Evolutionary conservation across 2,113 vertebrate genomes (phyloP), one percentile per base, ranked within the genome.

Genomic region (Megalops atlanticus): DNA sequence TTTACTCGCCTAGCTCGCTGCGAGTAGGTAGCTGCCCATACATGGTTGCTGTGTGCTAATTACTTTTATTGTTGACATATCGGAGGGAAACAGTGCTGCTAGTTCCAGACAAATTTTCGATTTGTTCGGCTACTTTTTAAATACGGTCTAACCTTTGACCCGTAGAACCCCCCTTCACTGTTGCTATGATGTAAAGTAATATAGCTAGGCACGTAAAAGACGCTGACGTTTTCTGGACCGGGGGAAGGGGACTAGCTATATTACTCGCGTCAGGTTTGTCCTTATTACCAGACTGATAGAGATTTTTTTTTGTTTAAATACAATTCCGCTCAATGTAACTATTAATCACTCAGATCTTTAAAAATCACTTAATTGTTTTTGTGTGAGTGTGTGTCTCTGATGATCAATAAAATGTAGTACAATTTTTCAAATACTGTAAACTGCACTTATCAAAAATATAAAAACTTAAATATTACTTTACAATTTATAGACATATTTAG

Each of bases 61-160:
- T 40, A 54, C n/a, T 70, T 77, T 47, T 18, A 40, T n/a, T 39
- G 33, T 47, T 24, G 24, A 35, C 39, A n/a, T 39, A 27, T 49
- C 39, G 18, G 52, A 33, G 27, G 33, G 8, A 52, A 80, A 54
- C 45, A 8, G 16, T 18, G 33, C 35, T 14, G 35, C 38, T 16
- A 49, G 24, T 27, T 72, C 40, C 35, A 35, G 40, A 38, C 45
- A 38, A n/a, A n/a, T 69, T 14, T 72, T 76, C n/a, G 52, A 71
- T 39, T 72, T 40, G 12, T 16, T 18, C 69, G 36, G 14, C 33
- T 38, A 2, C 27, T n/a, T n/a, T 69, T 79, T 41, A 31, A 73
- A 72, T n/a, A 27, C 21, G 0, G 16, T 5, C 4, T 70, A 64
- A 64, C 80, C 80, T 81, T 81, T 81, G 74, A 81, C 80, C 81